A percentile compares a stretch with the other conserved stretches of the same genome.
These are phyloP conservation scores for Drosophila nigricruria DNA, from an alignment of 2,888 invertebrate genomes.

Conservation along the genomic window DNA sequence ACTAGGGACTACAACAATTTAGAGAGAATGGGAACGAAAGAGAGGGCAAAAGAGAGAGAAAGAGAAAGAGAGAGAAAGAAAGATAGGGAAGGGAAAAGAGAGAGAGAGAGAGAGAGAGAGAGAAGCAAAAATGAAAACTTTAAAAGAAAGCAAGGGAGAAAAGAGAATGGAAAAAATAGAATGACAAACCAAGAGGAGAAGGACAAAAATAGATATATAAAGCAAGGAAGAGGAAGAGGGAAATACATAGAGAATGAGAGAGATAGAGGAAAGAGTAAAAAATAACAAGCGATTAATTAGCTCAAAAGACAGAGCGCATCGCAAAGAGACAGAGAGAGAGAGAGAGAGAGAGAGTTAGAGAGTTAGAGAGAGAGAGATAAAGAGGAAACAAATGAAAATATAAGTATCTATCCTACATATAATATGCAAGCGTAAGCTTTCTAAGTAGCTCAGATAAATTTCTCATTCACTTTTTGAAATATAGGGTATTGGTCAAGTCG, in stretches of 20 bases:
- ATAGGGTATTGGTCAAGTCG: slow-evolving; percentile 1
- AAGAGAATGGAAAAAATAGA: too few relatives aligned
- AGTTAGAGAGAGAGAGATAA: background rate
- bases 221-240: too few relatives aligned
- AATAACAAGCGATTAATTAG: too few relatives aligned
- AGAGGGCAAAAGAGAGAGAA: background rate
- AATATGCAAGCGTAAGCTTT: background rate
- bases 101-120: background rate
- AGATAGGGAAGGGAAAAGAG: background rate
- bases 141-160: too few relatives aligned
- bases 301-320: too few relatives aligned
- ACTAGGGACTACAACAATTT: too few relatives aligned
- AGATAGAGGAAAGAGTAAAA: too few relatives aligned
- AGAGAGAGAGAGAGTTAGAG: background rate
- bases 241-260: background rate
- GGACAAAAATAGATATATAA: too few relatives aligned
- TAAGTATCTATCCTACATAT: background rate
- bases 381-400: background rate
- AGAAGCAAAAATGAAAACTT: too few relatives aligned
- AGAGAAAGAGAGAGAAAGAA: background rate
- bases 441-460: background rate
- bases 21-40: too few relatives aligned
- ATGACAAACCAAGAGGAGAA: too few relatives aligned
- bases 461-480: too few relatives aligned
- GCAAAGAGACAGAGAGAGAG: background rate